Evolutionary conservation across 2,888 invertebrate genomes (phyloP).

Genomic region (Gasteruption jaculator): DNA sequence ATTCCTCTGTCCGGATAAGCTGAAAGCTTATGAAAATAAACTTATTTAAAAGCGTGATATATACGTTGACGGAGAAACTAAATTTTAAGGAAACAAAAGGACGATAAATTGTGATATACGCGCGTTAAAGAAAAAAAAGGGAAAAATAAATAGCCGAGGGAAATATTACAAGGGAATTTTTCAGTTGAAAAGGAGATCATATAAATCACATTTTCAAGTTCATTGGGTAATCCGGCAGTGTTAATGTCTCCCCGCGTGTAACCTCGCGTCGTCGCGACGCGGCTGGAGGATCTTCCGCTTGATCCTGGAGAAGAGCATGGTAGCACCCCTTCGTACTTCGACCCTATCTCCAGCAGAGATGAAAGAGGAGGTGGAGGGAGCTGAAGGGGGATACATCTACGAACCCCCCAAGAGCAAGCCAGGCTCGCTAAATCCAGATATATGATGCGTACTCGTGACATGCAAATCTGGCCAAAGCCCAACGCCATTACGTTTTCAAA

Average conservation of each 20-base stretch:
- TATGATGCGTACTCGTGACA: slow-evolving; percentile 52
- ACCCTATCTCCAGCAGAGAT: slow-evolving; percentile 25
- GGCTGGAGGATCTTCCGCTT: slow-evolving; percentile 24
- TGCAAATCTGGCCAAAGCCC: slow-evolving; percentile 52
- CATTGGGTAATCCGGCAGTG: slow-evolving; percentile 48
- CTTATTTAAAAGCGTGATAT: no score
- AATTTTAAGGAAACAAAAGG: no score
- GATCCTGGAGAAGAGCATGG: slow-evolving; percentile 25
- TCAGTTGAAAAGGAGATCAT: no score
- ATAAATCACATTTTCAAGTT: slow-evolving; percentile 49
- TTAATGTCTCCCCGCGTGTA: slow-evolving; percentile 43
- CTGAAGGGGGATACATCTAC: slow-evolving; percentile 21
- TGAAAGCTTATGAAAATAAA: no score
- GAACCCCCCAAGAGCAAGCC: slow-evolving; percentile 25
- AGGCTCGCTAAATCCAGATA: slow-evolving; percentile 49
- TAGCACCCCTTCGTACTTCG: slow-evolving; percentile 19
- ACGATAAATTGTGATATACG: no score
- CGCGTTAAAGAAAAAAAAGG: no score
- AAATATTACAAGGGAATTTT: no score
- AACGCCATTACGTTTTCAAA: slow-evolving; percentile 52
- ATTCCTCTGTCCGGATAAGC: no score
- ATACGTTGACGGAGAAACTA: no score
- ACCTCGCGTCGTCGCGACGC: slow-evolving; percentile 25
- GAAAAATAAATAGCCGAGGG: no score
- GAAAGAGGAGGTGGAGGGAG: neutral